Evolutionary conservation across 2,113 vertebrate genomes (phyloP).

Genomic region (Carettochelys insculpta): DNA sequence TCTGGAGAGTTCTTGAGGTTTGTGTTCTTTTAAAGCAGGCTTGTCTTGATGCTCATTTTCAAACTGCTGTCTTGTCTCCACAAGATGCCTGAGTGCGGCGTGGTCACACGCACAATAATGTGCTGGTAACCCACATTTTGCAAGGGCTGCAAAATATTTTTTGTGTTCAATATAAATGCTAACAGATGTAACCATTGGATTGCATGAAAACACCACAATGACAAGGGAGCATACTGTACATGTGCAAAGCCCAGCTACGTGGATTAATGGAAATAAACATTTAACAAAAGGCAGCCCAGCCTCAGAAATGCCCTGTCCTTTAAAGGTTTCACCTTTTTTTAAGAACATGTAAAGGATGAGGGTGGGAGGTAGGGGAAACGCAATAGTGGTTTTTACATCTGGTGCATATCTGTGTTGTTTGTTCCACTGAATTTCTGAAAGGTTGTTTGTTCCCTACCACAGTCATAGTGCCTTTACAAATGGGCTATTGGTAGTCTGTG

Average conservation of each 20-base stretch:
- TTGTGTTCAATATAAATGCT: slow-evolving; percentile 60
- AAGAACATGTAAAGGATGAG: neutral
- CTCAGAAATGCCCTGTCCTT: neutral
- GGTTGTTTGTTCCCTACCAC: slow-evolving; percentile 1
- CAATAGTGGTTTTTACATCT: neutral
- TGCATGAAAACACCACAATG: neutral
- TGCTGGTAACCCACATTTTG: slow-evolving; percentile 60
- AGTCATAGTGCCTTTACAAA: neutral
- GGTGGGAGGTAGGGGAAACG: neutral
- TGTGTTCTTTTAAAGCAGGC: neutral
- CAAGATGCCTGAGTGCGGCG: slow-evolving; percentile 35
- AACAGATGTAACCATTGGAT: slow-evolving; percentile 58
- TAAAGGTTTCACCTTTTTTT: neutral
- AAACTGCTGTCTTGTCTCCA: neutral
- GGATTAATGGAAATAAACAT: slow-evolving; percentile 47
- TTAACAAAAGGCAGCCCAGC: slow-evolving; percentile 20
- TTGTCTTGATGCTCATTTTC: neutral
- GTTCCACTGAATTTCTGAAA: neutral
- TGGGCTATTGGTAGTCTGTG: neutral
- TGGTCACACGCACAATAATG: slow-evolving; percentile 40
- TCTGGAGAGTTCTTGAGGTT: rapidly evolving
- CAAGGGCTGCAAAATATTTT: slow-evolving; percentile 66
- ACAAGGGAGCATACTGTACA: slow-evolving; percentile 36
- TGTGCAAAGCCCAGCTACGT: slow-evolving; percentile 46
- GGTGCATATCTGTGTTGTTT: neutral